Evolutionary conservation across 2,113 vertebrate species (phyloP), one percentile per base, ranked within the genome.

Genomic region (Geococcyx californianus): DNA sequence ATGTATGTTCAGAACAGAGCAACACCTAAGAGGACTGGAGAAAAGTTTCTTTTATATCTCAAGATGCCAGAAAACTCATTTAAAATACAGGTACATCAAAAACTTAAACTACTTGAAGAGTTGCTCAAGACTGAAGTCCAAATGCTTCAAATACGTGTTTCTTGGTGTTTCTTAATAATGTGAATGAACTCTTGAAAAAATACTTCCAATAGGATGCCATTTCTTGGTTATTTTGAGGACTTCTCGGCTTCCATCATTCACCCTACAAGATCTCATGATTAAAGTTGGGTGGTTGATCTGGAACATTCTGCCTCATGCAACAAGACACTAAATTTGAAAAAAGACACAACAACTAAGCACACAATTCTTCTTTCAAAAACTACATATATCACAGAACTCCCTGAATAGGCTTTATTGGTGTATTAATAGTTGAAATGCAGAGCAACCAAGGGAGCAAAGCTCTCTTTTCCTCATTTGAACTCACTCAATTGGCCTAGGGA

Each of bases 281-380:
- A 81, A 95, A 94, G 81, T 56, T 95, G 85, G 79, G 96, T 95
- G 92, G 87, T 31, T 95, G 90, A 96, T 85, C 92, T 93, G 96
- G 95, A 95, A 96, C 93, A 95, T 62, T 95, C 92, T 96, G 94
- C 79, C 73, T 89, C 88, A 88, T 93, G 68, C 86, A 85, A 81
- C 93, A 96, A 96, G 72, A 86, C 89, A 90, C 74, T 40, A 80
- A 24, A 91, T 89, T 95, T 97, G 69, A 82, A 91, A 81, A 93
- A 81, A 89, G 84, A 95, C 91, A 97, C 89, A 97, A 96, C 79
- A 91, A 91, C 89, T 67, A 93, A 84, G 80, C 93, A 92, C 55
- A 94, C 76, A 93, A 90, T 69, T 92, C 74, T 79, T 63, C 92
- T 95, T 97, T 95, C 81, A 96, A 96, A 90, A 87, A 56, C 29